A percentile compares a stretch with the other conserved stretches of the same genome.
These are phyloP conservation scores for Lasius platythorax DNA, from an alignment of 2,888 invertebrate species.

Conservation along the genomic window DNA sequence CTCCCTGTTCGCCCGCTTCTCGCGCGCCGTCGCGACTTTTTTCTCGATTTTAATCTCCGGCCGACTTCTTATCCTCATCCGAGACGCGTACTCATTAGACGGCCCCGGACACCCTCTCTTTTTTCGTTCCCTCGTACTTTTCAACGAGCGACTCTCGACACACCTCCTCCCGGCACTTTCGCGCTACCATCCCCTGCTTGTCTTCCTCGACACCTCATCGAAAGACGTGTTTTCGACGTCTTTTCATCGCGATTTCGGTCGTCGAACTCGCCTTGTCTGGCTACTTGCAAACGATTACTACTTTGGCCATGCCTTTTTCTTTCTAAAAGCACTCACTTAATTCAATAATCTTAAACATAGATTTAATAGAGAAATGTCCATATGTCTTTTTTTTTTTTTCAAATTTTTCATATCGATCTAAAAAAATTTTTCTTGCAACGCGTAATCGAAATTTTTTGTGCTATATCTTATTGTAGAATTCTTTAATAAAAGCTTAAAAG, in stretches of 20 bases:
- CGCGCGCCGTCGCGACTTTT: neutral
- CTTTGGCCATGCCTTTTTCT: neutral
- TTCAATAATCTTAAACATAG: neutral
- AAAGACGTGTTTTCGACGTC: constrained; percentile 14
- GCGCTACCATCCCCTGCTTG: neutral
- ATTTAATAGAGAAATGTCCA: neutral
- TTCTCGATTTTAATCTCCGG: constrained; percentile 40
- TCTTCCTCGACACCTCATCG: neutral
- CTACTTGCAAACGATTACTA: neutral
- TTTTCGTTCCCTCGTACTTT: constrained; percentile 22
- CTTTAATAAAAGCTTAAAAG: neutral
- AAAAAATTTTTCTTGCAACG: neutral
- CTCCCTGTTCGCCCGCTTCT: neutral
- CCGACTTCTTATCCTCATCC: constrained; percentile 20
- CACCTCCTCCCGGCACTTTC: neutral
- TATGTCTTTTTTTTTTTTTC: neutral
- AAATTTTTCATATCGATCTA: neutral
- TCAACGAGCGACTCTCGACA: constrained; percentile 24
- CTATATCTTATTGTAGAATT: neutral
- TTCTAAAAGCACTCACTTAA: neutral
- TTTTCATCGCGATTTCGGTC: neutral
- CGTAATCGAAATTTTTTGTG: neutral
- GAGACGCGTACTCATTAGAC: constrained; percentile 50
- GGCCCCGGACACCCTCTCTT: constrained; percentile 15
- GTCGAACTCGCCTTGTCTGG: neutral